phyloP scores from a whole-genome alignment of 2,797 vertebrate genomes.

The Garrulus glandarius region DNA sequence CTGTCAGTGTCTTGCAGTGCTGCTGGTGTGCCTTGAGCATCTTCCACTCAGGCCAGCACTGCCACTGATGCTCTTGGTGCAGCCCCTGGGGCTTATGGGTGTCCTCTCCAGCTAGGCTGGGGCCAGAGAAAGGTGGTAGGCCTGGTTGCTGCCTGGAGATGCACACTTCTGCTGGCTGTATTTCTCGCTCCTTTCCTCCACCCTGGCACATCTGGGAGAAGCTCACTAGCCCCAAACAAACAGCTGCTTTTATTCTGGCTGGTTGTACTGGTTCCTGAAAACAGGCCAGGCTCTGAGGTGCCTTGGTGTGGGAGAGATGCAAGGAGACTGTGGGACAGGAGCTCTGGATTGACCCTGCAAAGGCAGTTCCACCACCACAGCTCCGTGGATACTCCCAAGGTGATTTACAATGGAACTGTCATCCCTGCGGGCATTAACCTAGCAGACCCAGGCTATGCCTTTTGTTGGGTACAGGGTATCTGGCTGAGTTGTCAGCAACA shows the following conservation, averaged over 20 bases:
- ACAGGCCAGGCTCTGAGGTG: background rate
- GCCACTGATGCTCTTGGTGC: background rate
- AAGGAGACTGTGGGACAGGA: background rate
- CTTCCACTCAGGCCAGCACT: accelerated
- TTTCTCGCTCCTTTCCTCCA: background rate
- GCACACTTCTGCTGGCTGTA: background rate
- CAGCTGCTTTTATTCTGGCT: background rate
- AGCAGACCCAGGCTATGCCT: background rate
- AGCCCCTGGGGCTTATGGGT: background rate
- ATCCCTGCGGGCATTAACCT: background rate
- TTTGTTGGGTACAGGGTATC: background rate
- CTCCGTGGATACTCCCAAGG: accelerated
- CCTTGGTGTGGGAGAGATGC: background rate
- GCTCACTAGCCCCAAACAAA: background rate
- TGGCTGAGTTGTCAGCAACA: background rate
- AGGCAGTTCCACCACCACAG: background rate
- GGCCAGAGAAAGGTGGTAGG: background rate
- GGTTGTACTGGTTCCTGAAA: background rate
- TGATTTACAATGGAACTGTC: background rate
- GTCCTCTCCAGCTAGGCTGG: background rate
- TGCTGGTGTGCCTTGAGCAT: background rate
- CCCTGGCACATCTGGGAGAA: background rate
- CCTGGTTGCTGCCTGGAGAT: background rate
- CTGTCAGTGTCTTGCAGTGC: background rate
- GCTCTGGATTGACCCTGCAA: background rate